These are phyloP conservation scores for Drosophila melanica DNA, from an alignment of 1,140 invertebrate genomes.

Conservation along the genomic window DNA sequence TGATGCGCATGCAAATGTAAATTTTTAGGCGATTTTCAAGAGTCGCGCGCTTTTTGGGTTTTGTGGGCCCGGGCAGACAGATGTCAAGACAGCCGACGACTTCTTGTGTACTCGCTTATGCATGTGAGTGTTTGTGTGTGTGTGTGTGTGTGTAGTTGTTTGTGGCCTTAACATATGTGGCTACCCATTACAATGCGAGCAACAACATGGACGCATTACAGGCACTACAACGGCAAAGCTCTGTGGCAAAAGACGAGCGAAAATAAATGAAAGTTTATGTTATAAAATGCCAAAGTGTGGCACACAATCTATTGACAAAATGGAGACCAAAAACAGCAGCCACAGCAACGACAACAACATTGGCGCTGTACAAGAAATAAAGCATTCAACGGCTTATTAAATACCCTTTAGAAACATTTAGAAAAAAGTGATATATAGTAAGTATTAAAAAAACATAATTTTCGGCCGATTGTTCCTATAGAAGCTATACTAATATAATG, in stretches of 20 bases:
- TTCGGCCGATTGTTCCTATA: neutral
- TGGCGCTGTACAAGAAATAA: neutral
- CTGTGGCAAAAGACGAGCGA: conserved; percentile 59
- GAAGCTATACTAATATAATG: neutral
- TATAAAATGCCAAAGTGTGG: conserved; percentile 81
- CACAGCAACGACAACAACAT: conserved; percentile 28
- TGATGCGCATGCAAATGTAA: conserved; percentile 80
- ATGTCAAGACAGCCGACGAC: conserved; percentile 75
- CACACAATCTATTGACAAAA: conserved; percentile 74
- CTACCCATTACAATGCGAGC: conserved; percentile 40
- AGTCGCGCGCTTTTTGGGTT: conserved; percentile 1
- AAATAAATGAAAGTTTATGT: conserved; percentile 82
- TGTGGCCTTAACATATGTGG: conserved; percentile 57
- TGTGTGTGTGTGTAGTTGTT: conserved; percentile 23
- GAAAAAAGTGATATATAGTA: no score
- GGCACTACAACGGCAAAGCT: conserved; percentile 50
- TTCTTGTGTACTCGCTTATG: conserved; percentile 36
- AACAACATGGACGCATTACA: conserved; percentile 69
- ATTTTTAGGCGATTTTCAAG: conserved; percentile 72
- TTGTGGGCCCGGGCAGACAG: conserved; percentile 56
- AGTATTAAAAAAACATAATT: neutral
- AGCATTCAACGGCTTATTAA: neutral
- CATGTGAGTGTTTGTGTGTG: conserved; percentile 1
- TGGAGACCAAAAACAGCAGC: conserved; percentile 17
- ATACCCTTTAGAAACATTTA: neutral